Base-by-base conservation (phyloP, 2,888 invertebrate species). In the Melanchra persicariae region DNA sequence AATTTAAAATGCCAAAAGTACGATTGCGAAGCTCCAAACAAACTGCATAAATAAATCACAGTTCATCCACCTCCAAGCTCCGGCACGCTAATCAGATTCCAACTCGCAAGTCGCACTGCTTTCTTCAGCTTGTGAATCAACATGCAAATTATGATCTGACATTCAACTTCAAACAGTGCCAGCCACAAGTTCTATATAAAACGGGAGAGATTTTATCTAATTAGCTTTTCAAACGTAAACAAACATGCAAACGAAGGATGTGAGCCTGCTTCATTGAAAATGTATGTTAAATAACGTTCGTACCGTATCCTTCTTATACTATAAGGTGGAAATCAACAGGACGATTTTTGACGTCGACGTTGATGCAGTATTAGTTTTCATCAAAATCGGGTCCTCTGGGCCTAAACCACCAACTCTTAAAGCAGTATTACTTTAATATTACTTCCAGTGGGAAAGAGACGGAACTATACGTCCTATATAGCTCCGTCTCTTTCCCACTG, bases 71-170 rank as follows among this genome's bases (percentile, higher is more conserved):
- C 70, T 62, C 26, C 40, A 45, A 64, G 40, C 47, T 70, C 47
- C 47, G 60, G 52, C 54, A 70, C 37, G 59, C 43, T 70, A 75
- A 79, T 75, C 47, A 67, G 47, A 64, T 67, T 67, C 52, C 54
- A 62, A 49, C 40, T 68, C 26, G 54, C 45, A 49, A 71, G 47
- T 64, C 57, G 22, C 52, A 45, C 37, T 40, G 66, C 54, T 60
- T 67, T 51, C 62, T 34, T 47, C 37, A 40, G 65, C 58, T 67
- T 54, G 58, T 62, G 66, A 66, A 75, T 64, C 66, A 61, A 54
- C 57, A 79, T 79, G 76, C 61, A 76, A 79, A 79, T 79, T 75
- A 52, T 54, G 60, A 66, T 58, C 57, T 76, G 63, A 43, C 73
- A 69, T 76, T 69, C 68, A 76, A 68, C 65, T 62, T 68, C 30